Evolutionary conservation across 2,113 vertebrate species (phyloP).

Genomic region (Sphyrna mokarran): DNA sequence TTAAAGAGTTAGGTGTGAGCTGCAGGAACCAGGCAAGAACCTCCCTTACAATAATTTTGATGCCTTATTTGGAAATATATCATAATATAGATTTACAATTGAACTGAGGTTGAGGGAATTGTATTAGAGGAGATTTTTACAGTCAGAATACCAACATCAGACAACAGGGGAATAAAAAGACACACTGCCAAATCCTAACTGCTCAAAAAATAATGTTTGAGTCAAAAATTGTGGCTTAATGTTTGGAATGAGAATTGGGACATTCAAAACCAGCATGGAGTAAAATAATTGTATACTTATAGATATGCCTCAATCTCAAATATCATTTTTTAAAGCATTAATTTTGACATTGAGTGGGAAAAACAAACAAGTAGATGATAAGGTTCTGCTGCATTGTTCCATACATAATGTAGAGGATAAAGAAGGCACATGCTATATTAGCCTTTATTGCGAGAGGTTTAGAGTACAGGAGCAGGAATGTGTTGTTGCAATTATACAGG

Average conservation of each 20-base stretch:
- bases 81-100: neutral
- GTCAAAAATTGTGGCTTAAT: neutral
- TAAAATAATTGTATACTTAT: neutral
- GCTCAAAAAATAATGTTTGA: neutral
- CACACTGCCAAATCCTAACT: neutral
- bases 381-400: neutral
- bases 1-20: neutral
- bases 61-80: neutral
- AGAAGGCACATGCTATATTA: neutral
- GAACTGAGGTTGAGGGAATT: neutral
- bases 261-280: neutral
- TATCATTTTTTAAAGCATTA: neutral
- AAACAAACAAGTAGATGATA: neutral
- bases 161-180: neutral
- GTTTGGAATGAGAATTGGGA: neutral
- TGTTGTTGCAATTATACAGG: no score
- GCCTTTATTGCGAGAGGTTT: no score
- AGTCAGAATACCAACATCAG: neutral
- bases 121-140: neutral
- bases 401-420: neutral
- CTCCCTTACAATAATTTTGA: neutral
- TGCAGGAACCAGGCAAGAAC: neutral
- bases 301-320: neutral
- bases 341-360: neutral
- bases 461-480: no score